These are phyloP conservation scores for Liolophura sinensis DNA, from an alignment of 1,140 invertebrate genomes.

Conservation along the genomic window DNA sequence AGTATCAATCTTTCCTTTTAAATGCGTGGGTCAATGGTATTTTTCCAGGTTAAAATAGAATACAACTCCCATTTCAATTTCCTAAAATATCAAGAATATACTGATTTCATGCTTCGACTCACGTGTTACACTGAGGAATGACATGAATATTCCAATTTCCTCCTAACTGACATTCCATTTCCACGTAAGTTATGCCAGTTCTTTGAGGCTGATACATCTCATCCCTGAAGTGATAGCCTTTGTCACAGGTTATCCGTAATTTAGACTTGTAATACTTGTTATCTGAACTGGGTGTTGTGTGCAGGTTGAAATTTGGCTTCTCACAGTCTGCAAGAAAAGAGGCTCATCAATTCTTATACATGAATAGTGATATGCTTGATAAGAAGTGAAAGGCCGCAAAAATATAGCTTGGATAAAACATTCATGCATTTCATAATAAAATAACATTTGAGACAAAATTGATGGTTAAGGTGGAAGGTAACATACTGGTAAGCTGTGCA, in stretches of 20 bases:
- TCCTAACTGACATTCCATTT: slow-evolving; percentile 16
- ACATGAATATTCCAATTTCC: slow-evolving; percentile 14
- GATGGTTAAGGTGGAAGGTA: too few species aligned
- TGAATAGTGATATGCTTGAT: too few species aligned
- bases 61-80: not conserved
- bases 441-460: too few species aligned
- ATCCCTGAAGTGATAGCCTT: not conserved
- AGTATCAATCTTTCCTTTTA: too few species aligned
- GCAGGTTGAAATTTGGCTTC: not conserved
- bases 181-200: not conserved
- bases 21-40: too few species aligned
- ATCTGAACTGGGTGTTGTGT: not conserved
- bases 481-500: too few species aligned
- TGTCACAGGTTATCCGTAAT: slow-evolving; percentile 4
- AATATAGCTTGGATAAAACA: too few species aligned
- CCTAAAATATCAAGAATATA: not conserved
- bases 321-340: slow-evolving; percentile 9
- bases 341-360: slow-evolving; percentile 2
- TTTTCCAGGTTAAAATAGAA: not conserved
- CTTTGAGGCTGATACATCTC: slow-evolving; percentile 9
- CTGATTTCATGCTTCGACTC: not conserved
- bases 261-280: slow-evolving; percentile 4
- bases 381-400: too few species aligned
- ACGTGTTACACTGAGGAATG: not conserved
- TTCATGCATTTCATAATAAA: too few species aligned